These are phyloP conservation scores for Xiphophorus birchmanni DNA, from an alignment of 2,797 vertebrate species.

Conservation along the genomic window DNA sequence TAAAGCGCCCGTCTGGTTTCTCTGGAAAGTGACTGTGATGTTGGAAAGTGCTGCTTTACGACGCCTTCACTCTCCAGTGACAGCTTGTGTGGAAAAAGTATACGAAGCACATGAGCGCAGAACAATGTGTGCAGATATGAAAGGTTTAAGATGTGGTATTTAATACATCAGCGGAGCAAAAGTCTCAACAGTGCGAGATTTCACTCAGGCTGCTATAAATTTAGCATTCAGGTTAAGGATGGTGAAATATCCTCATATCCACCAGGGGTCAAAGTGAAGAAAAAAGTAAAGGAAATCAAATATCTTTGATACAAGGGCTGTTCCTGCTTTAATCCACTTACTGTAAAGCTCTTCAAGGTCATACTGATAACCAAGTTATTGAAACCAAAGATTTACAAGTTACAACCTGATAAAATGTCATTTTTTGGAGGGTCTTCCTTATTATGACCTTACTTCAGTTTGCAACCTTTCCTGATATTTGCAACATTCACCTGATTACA, in stretches of 20 bases:
- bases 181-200: slow-evolving; percentile 1
- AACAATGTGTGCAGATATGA: slow-evolving; percentile 31
- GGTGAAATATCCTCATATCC: not conserved
- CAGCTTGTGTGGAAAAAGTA: slow-evolving; percentile 44
- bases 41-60: slow-evolving; percentile 60
- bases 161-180: not conserved
- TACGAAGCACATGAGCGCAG: slow-evolving; percentile 28
- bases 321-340: not conserved
- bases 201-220: slow-evolving; percentile 3
- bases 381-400: not conserved
- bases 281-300: not conserved
- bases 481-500: slow-evolving; percentile 23
- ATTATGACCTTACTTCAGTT: not conserved
- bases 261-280: not conserved
- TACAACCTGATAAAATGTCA: not conserved
- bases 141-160: slow-evolving; percentile 26
- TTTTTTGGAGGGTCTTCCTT: not conserved
- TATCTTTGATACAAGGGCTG: not conserved
- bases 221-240: not conserved
- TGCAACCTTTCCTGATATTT: slow-evolving; percentile 19
- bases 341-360: not conserved
- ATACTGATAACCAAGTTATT: not conserved
- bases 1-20: slow-evolving; percentile 42
- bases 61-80: slow-evolving; percentile 58
- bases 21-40: slow-evolving; percentile 66